These are phyloP conservation scores for Chrysaora quinquecirrha DNA, from an alignment of 30 jellyfish, hydroid and myxozoan genomes.

Conservation along the genomic window DNA sequence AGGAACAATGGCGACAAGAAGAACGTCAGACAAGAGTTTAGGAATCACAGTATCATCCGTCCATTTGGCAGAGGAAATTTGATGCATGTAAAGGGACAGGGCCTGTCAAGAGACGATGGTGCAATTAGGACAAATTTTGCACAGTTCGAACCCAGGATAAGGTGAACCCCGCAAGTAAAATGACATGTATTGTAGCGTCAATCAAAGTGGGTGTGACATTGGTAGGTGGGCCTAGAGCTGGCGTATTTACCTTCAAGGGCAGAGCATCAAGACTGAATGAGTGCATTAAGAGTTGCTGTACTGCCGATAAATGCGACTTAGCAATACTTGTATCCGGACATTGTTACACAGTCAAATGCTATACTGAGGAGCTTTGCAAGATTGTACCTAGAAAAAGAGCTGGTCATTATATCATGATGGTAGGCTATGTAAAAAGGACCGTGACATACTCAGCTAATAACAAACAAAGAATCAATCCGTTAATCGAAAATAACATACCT, in stretches of 20 bases:
- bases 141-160: neutral
- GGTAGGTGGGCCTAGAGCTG: constrained; percentile 93
- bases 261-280: constrained; percentile 42
- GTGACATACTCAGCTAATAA: constrained; percentile 29
- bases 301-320: constrained; percentile 69
- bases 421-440: constrained; percentile 75
- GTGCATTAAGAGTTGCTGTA: constrained; percentile 87
- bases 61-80: neutral
- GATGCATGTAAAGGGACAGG: neutral
- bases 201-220: constrained; percentile 71
- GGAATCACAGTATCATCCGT: too few species aligned
- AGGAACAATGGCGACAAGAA: neutral
- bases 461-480: constrained; percentile 5
- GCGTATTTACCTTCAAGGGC: constrained; percentile 64
- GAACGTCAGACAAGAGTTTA: neutral
- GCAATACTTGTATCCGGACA: constrained; percentile 77
- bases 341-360: constrained; percentile 86
- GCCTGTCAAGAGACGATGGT: too few species aligned
- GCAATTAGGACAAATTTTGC: too few species aligned
- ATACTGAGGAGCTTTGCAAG: constrained; percentile 58
- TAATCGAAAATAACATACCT: constrained; percentile 12
- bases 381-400: constrained; percentile 75
- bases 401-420: constrained; percentile 70
- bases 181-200: constrained; percentile 75
- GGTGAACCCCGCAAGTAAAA: constrained; percentile 19